phyloP scores from a whole-genome alignment of 2,888 invertebrate genomes.

The Megaustenia siamemsis region DNA sequence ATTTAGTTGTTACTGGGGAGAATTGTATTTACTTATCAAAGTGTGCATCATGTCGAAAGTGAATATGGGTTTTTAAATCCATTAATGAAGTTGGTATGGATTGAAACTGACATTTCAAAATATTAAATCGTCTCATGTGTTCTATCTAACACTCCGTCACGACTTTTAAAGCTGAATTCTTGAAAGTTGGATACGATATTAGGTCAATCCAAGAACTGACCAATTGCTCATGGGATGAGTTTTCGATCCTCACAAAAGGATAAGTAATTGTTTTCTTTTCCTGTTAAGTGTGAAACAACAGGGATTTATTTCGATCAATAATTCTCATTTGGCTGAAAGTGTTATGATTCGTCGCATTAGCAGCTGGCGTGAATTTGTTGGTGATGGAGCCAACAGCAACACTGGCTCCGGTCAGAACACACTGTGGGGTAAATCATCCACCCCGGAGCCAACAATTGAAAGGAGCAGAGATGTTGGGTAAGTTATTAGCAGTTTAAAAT shows the following conservation, averaged over 20 bases:
- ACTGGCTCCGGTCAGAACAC: constrained; percentile 53
- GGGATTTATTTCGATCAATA: background rate
- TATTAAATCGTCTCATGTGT: no score
- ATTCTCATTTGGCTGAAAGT: background rate
- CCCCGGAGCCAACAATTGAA: constrained; percentile 15
- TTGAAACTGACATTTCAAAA: no score
- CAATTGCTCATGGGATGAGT: background rate
- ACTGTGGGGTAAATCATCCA: constrained; percentile 31
- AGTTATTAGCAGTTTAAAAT: constrained; percentile 8
- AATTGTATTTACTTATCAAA: no score
- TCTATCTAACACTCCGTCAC: no score
- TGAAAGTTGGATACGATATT: background rate
- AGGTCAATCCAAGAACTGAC: background rate
- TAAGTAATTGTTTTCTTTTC: no score
- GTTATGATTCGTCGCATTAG: constrained; percentile 56
- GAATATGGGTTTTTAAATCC: no score
- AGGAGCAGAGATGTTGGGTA: constrained; percentile 37
- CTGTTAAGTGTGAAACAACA: background rate
- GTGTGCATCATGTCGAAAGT: no score
- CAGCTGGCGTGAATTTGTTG: constrained; percentile 57
- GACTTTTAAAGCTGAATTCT: background rate
- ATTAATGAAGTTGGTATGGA: no score
- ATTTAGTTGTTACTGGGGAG: no score
- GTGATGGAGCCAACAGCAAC: constrained; percentile 32
- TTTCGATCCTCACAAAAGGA: background rate